Base-by-base conservation (phyloP, 2,888 invertebrate species). In the Horisme vitalbata region DNA sequence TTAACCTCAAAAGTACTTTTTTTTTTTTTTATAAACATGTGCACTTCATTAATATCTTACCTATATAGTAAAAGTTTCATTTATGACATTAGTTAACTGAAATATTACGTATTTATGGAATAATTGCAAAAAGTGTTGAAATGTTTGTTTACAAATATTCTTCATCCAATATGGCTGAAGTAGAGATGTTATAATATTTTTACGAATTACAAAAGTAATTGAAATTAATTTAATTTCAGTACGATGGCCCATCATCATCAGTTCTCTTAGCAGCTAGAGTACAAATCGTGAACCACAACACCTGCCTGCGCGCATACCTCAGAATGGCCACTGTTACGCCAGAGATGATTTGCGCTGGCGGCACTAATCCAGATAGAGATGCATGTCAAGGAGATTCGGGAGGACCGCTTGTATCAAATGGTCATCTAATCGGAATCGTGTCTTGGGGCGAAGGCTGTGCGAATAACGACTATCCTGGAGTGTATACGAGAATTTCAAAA, bases 371-470 rank as follows among this genome's bases (percentile, higher is more conserved):
- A 1, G 63, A 79, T 0, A 63, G 85, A 44, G 90, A 90, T 45
- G 84, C 90, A 1, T 90, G 90, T 46, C 88, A 91, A 71, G 92
- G 91, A 0, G 92, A 92, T 65, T 91, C 91, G n/a, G 92, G 92
- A 2, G 92, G 92, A n/a, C 92, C 92, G 28, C 66, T 92, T 20
- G 91, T 89, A n/a, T 74, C 79, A 37, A 68, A 77, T 32, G 76
- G 76, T 27, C 66, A 70, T 37, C 69, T 91, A 28, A 68, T 92
- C 33, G 92, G 92, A 26, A 78, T 92, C 34, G 91, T 92, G 1
- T 92, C 92, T 11, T 92, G 90, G 86, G 92, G 92, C 21, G 90
- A 90, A 72, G 89, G 87, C 2, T 92, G 92, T 55, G 92, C 91
- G 4, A 76, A 84, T 30, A 61, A 68, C 1, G 52, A 65, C 27